A percentile compares a stretch with the other conserved stretches of the same genome.
Evolutionary conservation across 1,140 invertebrate genomes (phyloP).

Genomic region (Oryctes rhinoceros): DNA sequence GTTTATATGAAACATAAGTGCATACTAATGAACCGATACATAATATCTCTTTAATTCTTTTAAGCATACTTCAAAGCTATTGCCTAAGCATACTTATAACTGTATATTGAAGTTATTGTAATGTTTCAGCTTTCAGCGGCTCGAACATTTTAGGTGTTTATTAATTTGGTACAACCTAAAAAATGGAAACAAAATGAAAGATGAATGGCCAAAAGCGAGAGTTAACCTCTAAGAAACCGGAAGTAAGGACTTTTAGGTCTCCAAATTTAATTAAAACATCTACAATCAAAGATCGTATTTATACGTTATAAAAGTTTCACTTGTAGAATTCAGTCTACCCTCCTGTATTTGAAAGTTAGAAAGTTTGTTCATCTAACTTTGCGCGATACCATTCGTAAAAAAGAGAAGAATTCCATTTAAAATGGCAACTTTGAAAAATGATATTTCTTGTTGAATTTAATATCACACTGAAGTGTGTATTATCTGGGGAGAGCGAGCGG

Average conservation of each 20-base stretch:
- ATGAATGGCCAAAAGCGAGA: neutral
- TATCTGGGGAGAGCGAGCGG: neutral
- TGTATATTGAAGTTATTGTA: too few relatives aligned
- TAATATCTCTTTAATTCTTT: too few relatives aligned
- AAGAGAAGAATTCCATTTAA: slow-evolving; percentile 31
- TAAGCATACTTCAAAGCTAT: too few relatives aligned
- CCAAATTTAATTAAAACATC: slow-evolving; percentile 43
- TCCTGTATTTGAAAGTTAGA: slow-evolving; percentile 41
- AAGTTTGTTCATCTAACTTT: slow-evolving; percentile 43
- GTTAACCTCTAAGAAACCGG: too few relatives aligned
- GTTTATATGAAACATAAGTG: too few relatives aligned
- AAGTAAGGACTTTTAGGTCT: neutral
- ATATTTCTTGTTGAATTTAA: slow-evolving; percentile 40
- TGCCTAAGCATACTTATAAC: too few relatives aligned
- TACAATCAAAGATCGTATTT: slow-evolving; percentile 41
- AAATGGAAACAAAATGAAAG: too few relatives aligned
- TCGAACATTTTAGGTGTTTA: too few relatives aligned
- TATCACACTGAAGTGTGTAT: slow-evolving; percentile 33
- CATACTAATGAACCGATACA: too few relatives aligned
- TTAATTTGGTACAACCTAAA: too few relatives aligned
- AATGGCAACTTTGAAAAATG: slow-evolving; percentile 31
- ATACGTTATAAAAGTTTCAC: slow-evolving; percentile 39
- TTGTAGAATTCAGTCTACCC: slow-evolving; percentile 37
- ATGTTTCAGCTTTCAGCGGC: too few relatives aligned
- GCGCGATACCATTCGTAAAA: slow-evolving; percentile 26